Evolutionary conservation across 30 jellyfish, hydroid and myxozoan genomes (phyloP).

Genomic region (Turritopsis dohrnii): DNA sequence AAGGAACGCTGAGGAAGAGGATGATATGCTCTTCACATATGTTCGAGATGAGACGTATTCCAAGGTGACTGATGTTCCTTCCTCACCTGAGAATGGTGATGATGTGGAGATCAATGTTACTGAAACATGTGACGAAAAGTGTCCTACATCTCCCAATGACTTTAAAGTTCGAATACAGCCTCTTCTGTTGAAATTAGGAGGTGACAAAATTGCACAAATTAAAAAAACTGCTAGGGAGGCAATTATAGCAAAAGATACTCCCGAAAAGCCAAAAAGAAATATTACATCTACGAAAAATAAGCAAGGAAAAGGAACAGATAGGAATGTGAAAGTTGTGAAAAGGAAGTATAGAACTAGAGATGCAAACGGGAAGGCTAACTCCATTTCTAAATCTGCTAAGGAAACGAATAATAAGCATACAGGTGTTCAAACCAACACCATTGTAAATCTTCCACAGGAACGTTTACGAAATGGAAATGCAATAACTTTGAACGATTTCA

Average conservation of each 20-base stretch:
- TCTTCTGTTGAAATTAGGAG: slow-evolving; percentile 28
- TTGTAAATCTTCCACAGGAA: background rate
- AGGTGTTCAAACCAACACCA: background rate
- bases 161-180: slow-evolving; percentile 25
- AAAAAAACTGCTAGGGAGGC: slow-evolving; percentile 37
- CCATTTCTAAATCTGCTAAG: background rate
- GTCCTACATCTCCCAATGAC: slow-evolving; percentile 4
- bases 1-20: slow-evolving; percentile 87
- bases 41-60: slow-evolving; percentile 69
- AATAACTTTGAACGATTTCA: slow-evolving; percentile 8
- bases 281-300: background rate
- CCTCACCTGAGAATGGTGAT: background rate
- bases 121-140: slow-evolving; percentile 7
- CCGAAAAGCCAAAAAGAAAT: background rate
- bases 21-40: slow-evolving; percentile 95
- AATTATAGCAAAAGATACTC: slow-evolving; percentile 17
- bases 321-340: background rate
- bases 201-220: slow-evolving; percentile 30
- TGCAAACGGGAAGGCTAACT: background rate
- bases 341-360: background rate
- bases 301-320: background rate
- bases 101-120: slow-evolving; percentile 23
- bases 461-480: slow-evolving; percentile 14
- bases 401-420: background rate
- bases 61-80: slow-evolving; percentile 67